Evolutionary conservation across 2,797 vertebrate species (phyloP), one percentile per base, ranked within the genome.

Genomic region (Oryzias sinensis): DNA sequence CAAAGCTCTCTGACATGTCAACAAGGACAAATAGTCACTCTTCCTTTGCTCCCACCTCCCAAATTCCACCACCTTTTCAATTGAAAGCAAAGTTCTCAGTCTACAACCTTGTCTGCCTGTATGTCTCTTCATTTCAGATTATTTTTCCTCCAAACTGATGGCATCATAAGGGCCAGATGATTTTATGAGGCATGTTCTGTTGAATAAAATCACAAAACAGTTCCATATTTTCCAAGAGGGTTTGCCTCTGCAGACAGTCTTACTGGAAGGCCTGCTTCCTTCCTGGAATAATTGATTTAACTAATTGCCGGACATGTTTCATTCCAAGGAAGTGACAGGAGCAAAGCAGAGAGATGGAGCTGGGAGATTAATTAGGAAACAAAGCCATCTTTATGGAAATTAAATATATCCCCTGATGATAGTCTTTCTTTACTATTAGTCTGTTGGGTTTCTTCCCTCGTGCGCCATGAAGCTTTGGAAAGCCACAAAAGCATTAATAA

Each of bases 381-480:
- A 87, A 90, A 89, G 84, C 88, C 79, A 82, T 89, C 81, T 90
- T 92, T 85, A 88, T 89, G 89, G 85, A 91, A 90, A 91, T 92
- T 78, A 89, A 91, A 89, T 74, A 74, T 71, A 77, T 89, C 86
- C 82, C 74, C 83, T 83, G 85, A 86, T 83, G 76, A 83, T 79
- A 71, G 83, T 76, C 70, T 79, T 79, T 78, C 67, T 77, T 80
- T 82, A 58, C 80, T 75, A 81, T 80, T 74, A 81, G 76, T 77
- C 70, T 77, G 56, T 63, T 2, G 61, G 54, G 67, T 64, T 77
- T 65, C n/a, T 49, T 83, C 79, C 78, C 83, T 45, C 18, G 76
- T 62, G 82, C 70, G 43, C 75, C 68, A 82, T 74, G 63, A 78
- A 85, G 67, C 62, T 77, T 70, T 69, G 53, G 67, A 71, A 80